These are phyloP conservation scores for Podarcis raffonei DNA, from an alignment of 2,113 vertebrate genomes.

Conservation along the genomic window DNA sequence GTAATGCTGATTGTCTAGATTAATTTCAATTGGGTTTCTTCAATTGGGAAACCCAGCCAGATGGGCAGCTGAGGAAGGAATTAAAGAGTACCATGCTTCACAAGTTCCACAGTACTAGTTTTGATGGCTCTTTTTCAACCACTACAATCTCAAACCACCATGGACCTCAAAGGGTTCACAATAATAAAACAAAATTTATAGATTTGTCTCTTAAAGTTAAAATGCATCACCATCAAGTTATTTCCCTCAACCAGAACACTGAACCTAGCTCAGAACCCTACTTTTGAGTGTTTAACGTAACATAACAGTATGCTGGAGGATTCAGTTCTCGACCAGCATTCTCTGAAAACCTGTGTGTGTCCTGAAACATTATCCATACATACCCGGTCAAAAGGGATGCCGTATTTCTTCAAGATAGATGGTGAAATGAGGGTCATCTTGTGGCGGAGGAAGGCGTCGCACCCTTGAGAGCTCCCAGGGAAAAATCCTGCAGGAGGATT, in stretches of 20 bases:
- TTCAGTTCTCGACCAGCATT: neutral
- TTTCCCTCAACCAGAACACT: neutral
- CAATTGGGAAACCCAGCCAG: too few relatives aligned
- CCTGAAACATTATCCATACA: constrained; percentile 31
- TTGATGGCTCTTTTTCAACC: too few relatives aligned
- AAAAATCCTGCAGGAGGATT: constrained; percentile 86
- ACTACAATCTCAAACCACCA: too few relatives aligned
- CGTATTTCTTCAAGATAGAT: constrained; percentile 96
- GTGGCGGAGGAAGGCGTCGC: constrained; percentile 96
- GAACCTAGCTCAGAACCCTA: neutral
- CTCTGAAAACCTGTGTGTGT: accelerated
- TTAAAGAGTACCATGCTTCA: neutral
- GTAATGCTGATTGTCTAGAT: neutral
- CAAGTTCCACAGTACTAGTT: too few relatives aligned
- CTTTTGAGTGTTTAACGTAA: neutral
- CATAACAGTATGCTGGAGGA: neutral
- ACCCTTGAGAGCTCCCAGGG: constrained; percentile 96
- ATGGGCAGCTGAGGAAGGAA: neutral
- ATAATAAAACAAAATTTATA: neutral
- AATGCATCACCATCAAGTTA: neutral
- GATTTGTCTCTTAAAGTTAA: neutral
- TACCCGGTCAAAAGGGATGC: constrained; percentile 96
- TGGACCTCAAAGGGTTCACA: neutral
- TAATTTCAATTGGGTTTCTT: neutral
- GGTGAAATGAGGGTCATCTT: constrained; percentile 99